Percentiles rank a stretch among this genome's conserved stretches.
Evolutionary conservation across 2,888 invertebrate species (phyloP).

Genomic region (Lomographa bimaculata): DNA sequence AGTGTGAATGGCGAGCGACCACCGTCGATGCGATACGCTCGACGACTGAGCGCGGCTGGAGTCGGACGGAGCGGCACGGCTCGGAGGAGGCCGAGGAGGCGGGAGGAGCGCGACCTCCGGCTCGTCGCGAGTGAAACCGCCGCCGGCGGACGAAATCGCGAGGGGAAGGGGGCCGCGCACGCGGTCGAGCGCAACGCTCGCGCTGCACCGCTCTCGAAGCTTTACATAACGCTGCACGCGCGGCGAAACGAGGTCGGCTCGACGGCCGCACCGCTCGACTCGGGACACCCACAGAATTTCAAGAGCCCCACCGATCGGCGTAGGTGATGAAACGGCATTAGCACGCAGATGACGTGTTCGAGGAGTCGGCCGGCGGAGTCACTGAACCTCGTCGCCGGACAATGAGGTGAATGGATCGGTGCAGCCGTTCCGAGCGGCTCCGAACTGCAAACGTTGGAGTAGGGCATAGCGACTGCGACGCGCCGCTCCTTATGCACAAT

Average conservation of each 20-base stretch:
- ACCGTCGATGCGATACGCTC: slow-evolving; percentile 75
- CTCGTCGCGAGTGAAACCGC: slow-evolving; percentile 69
- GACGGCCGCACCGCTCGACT: slow-evolving; percentile 53
- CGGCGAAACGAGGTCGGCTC: slow-evolving; percentile 72
- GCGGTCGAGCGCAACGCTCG: slow-evolving; percentile 77
- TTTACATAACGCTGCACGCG: slow-evolving; percentile 75
- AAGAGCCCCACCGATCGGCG: slow-evolving; percentile 59
- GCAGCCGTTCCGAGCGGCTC: slow-evolving; percentile 66
- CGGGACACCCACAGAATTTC: slow-evolving; percentile 71
- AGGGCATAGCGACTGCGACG: slow-evolving; percentile 42
- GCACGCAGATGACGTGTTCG: slow-evolving; percentile 73
- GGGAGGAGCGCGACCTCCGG: slow-evolving; percentile 75
- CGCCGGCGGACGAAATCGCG: slow-evolving; percentile 63
- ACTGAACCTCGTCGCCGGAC: slow-evolving; percentile 75
- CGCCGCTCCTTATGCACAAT: slow-evolving; percentile 62
- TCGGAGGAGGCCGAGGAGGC: slow-evolving; percentile 60
- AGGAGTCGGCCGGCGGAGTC: slow-evolving; percentile 72
- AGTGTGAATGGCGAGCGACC: slow-evolving; percentile 42
- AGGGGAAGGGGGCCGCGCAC: slow-evolving; percentile 62
- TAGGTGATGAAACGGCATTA: slow-evolving; percentile 71
- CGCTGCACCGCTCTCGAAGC: slow-evolving; percentile 69
- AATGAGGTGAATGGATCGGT: slow-evolving; percentile 82
- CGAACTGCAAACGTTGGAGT: slow-evolving; percentile 49
- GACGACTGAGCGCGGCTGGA: slow-evolving; percentile 68
- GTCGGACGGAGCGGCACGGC: slow-evolving; percentile 48